Evolutionary conservation across 1,140 invertebrate species (phyloP), one percentile per base, ranked within the genome.

Genomic region (Hestina assimilis): DNA sequence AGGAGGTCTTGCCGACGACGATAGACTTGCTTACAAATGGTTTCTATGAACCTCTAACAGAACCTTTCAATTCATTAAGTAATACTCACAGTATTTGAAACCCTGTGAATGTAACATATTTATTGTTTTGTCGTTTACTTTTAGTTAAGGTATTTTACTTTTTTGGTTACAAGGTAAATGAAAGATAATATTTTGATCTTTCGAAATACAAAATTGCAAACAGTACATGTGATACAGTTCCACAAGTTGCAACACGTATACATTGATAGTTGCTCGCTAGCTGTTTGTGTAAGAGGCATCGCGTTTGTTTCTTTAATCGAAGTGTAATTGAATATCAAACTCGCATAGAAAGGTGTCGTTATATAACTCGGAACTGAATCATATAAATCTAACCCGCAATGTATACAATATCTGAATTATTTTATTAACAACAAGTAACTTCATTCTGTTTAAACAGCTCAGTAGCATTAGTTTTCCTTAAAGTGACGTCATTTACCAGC

Each of bases 251-350:
- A 23, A 55, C 40, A 43, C 38, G 58, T 58, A 50, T 15, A 38
- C 46, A 24, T 42, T 42, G 40, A 24, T 42, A 42, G 26, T 29
- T n/a, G 43, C 42, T 21, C 12, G 31, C 15, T 38, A 9, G 23
- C 40, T 9, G 47, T 68, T 59, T 65, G 52, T 52, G 62, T 59
- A 69, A 65, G 55, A 19, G 33, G 33, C 28, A 31, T 43, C 47
- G 57, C 62, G 57, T 58, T 59, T 55, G 66, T 68, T 69, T 64
- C 62, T 61, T 65, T 62, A 62, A 65, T 65, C 62, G 62, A 59
- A 61, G 46, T 46, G 54, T 62, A 69, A 69, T 61, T 52, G 52
- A 61, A 61, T 61, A 69, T 65, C 59, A 51, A 56, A 59, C 55
- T 43, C 62, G 57, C 62, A 60, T 65, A 61, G 62, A 64, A 63